phyloP scores from a whole-genome alignment of 2,888 invertebrate genomes.

The Penaeus monodon region DNA sequence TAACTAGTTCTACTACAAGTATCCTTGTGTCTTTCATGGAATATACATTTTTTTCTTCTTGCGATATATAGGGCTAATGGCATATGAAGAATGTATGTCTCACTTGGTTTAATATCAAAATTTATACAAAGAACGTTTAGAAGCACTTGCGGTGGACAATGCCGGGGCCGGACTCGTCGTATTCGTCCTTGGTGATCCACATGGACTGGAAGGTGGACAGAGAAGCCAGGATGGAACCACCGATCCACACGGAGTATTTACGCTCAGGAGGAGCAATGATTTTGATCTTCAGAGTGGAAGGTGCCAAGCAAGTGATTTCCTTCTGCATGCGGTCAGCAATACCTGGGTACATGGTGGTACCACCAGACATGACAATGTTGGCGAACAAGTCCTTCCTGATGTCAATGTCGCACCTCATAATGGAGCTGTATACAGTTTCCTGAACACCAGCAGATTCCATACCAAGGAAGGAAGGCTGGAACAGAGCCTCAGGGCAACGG shows the following conservation, averaged over 20 bases:
- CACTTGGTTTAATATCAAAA: too few relatives aligned
- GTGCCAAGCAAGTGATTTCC: constrained; percentile 67
- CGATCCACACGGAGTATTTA: constrained; percentile 68
- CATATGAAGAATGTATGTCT: too few relatives aligned
- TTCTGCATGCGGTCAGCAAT: constrained; percentile 64
- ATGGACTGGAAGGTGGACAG: constrained; percentile 65
- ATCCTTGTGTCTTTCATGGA: too few relatives aligned
- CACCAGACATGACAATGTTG: constrained; percentile 66
- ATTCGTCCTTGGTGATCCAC: constrained; percentile 63
- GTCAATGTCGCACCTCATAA: constrained; percentile 59
- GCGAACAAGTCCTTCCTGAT: constrained; percentile 53
- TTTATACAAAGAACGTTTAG: constrained; percentile 47
- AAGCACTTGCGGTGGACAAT: constrained; percentile 66
- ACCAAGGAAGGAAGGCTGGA: constrained; percentile 75
- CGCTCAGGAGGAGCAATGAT: constrained; percentile 67
- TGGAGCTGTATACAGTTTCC: constrained; percentile 52
- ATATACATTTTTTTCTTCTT: too few relatives aligned
- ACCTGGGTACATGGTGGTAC: constrained; percentile 63
- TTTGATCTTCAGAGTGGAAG: constrained; percentile 63
- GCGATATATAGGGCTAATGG: too few relatives aligned
- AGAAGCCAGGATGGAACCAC: constrained; percentile 67
- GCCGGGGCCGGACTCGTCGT: constrained; percentile 64
- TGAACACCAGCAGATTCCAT: constrained; percentile 54
- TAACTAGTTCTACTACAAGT: too few relatives aligned
- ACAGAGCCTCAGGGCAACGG: constrained; percentile 69